These are phyloP conservation scores for Eristalis tenax DNA, from an alignment of 2,888 invertebrate species.

Conservation along the genomic window DNA sequence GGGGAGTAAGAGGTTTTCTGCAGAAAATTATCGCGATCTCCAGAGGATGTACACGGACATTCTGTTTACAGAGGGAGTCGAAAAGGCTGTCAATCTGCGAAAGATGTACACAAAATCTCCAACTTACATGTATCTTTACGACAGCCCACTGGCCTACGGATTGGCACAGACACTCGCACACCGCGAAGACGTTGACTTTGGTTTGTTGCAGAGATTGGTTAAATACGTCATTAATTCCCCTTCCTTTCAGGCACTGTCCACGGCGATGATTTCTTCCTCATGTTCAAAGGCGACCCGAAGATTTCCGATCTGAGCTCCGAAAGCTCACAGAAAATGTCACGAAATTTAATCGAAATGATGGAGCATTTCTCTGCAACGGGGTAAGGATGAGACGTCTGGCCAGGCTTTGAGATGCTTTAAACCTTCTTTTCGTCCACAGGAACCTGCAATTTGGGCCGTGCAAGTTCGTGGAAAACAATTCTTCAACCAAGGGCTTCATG, in stretches of 20 bases:
- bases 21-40: conserved; percentile 80
- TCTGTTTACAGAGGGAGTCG: conserved; percentile 84
- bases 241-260: conserved; percentile 75
- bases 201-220: conserved; percentile 79
- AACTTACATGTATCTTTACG: conserved; percentile 85
- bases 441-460: conserved; percentile 36
- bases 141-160: conserved; percentile 84
- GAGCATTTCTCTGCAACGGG: conserved; percentile 70
- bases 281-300: conserved; percentile 66
- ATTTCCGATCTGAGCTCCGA: conserved; percentile 45
- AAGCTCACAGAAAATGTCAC: conserved; percentile 70
- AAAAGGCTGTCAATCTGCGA: conserved; percentile 84
- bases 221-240: not conserved
- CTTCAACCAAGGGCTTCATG: conserved; percentile 7
- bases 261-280: conserved; percentile 76
- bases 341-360: conserved; percentile 75
- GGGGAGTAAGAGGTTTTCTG: conserved; percentile 77
- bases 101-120: conserved; percentile 83
- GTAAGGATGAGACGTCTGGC: conserved; percentile 12
- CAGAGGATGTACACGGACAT: conserved; percentile 85
- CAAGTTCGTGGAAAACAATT: conserved; percentile 36
- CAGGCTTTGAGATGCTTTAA: not conserved
- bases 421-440: not conserved
- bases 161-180: conserved; percentile 83
- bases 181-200: conserved; percentile 82